Evolutionary conservation across 2,888 invertebrate species (phyloP).

Genomic region (Ditylenchus weischeri): DNA sequence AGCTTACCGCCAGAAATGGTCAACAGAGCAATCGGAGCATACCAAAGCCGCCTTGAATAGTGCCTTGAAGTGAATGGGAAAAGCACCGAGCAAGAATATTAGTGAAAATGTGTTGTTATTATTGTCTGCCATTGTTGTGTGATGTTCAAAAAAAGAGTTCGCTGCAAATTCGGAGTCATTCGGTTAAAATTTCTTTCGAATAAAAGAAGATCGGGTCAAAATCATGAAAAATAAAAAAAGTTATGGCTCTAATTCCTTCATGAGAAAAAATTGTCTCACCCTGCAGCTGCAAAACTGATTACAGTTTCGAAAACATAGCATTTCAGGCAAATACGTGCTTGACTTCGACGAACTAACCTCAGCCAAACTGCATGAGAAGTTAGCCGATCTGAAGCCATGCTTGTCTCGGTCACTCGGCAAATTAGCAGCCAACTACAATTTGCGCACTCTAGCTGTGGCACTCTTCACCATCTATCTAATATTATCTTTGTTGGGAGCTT

Average conservation of each 20-base stretch:
- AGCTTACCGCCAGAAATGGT: too few relatives aligned
- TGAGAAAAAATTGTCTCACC: background rate
- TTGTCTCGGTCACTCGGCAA: conserved; percentile 42
- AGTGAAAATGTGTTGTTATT: too few relatives aligned
- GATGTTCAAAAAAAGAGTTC: too few relatives aligned
- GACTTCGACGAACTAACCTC: conserved; percentile 38
- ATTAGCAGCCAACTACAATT: conserved; percentile 35
- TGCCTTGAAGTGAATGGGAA: too few relatives aligned
- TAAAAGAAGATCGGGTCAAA: too few relatives aligned
- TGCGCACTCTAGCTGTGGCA: conserved; percentile 38
- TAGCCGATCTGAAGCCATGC: conserved; percentile 46
- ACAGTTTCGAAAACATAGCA: background rate
- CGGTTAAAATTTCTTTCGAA: too few relatives aligned
- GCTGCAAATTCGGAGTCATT: too few relatives aligned
- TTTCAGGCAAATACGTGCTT: conserved; percentile 35
- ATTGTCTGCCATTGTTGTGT: too few relatives aligned
- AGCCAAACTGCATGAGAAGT: conserved; percentile 49
- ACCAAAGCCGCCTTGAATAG: too few relatives aligned
- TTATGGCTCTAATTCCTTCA: background rate
- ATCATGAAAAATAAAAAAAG: too few relatives aligned
- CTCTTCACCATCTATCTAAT: conserved; percentile 47
- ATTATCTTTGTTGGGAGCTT: conserved; percentile 34
- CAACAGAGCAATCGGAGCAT: too few relatives aligned
- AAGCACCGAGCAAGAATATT: too few relatives aligned
- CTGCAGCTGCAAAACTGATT: background rate